phyloP scores from a whole-genome alignment of 2,113 vertebrate species.

The Daboia siamensis region DNA sequence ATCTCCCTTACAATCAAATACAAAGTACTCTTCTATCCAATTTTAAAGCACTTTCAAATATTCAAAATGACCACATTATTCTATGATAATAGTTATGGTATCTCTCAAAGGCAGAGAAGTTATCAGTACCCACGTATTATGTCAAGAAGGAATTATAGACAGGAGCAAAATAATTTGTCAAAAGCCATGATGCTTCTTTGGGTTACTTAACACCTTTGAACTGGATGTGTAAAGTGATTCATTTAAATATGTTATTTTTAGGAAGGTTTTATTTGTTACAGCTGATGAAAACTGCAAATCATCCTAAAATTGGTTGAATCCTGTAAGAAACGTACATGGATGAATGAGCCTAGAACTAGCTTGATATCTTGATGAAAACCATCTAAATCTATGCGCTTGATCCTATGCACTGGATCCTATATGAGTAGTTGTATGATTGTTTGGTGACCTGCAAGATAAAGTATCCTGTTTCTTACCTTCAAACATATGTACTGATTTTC shows the following conservation, averaged over 20 bases:
- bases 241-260: background rate
- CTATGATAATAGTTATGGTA: background rate
- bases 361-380: background rate
- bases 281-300: background rate
- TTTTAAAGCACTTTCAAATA: background rate
- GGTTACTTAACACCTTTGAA: background rate
- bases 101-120: background rate
- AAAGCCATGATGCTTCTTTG: background rate
- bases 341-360: background rate
- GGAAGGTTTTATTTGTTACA: background rate
- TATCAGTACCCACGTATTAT: background rate
- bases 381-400: background rate
- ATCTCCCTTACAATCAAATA: background rate
- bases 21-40: background rate
- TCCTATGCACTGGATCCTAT: background rate
- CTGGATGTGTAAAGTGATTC: background rate
- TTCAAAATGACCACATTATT: background rate
- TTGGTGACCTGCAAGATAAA: constrained; percentile 4
- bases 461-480: background rate
- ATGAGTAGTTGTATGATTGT: background rate
- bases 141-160: background rate
- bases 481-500: constrained; percentile 7
- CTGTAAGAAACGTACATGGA: background rate
- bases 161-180: background rate
- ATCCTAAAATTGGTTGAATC: background rate